Conservation (phyloP, 2,113 vertebrate genomes). For the Albula goreensis region DNA sequence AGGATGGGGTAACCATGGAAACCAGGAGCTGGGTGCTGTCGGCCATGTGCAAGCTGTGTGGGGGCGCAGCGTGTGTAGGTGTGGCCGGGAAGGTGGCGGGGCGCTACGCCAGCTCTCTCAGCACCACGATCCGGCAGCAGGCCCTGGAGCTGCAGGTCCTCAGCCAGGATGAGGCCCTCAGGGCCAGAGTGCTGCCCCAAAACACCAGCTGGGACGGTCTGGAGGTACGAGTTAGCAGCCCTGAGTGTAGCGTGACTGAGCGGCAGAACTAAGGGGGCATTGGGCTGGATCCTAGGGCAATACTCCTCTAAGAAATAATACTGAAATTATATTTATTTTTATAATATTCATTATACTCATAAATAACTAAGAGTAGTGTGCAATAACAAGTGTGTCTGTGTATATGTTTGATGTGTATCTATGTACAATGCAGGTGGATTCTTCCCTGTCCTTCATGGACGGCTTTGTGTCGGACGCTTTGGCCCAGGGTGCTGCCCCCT, state of each 20-base stretch:
- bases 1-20: slow-evolving; percentile 75
- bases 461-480: slow-evolving; percentile 91
- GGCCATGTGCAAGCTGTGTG: slow-evolving; percentile 82
- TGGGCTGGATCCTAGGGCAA: neutral
- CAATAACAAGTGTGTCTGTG: neutral
- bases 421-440: slow-evolving; percentile 80
- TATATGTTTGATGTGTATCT: neutral
- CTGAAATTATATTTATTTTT: neutral
- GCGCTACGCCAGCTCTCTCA: slow-evolving; percentile 74
- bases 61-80: slow-evolving; percentile 52
- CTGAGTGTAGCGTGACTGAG: neutral
- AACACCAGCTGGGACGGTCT: slow-evolving; percentile 65
- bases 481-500: slow-evolving; percentile 82
- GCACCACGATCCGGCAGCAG: slow-evolving; percentile 84
- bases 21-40: slow-evolving; percentile 86
- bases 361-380: neutral
- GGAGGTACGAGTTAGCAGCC: slow-evolving; percentile 56
- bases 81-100: slow-evolving; percentile 69
- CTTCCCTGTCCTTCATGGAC: slow-evolving; percentile 94
- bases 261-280: no score
- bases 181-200: slow-evolving; percentile 69
- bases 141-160: slow-evolving; percentile 84
- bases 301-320: neutral
- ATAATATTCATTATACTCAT: no score
- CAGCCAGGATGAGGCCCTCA: slow-evolving; percentile 72